Percentiles rank a stretch among this genome's conserved stretches.
Evolutionary conservation across 2,888 invertebrate genomes (phyloP).

Genomic region (Yponomeuta plumbellus): DNA sequence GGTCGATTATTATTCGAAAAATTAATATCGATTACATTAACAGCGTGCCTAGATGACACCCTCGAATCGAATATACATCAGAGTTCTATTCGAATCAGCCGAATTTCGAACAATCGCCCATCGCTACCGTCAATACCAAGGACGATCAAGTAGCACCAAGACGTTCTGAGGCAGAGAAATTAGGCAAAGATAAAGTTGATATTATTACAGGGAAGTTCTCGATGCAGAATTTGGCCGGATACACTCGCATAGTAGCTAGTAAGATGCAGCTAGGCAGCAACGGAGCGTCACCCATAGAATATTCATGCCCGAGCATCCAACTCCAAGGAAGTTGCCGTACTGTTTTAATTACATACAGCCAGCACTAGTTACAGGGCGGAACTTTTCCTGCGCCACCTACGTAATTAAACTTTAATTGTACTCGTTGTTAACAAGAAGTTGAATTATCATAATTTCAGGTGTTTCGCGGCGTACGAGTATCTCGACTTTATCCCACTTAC

Average conservation of each 20-base stretch:
- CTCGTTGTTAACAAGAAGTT: constrained; percentile 9
- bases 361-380: constrained; percentile 22
- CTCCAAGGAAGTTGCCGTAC: constrained; percentile 32
- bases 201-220: background rate
- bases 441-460: constrained; percentile 15
- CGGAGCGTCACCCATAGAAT: constrained; percentile 37
- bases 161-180: background rate
- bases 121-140: background rate
- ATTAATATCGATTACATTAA: no score
- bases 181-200: background rate
- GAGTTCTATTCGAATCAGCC: no score
- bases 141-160: background rate
- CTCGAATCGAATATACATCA: no score
- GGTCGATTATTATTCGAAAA: no score
- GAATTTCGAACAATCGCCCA: no score
- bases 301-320: constrained; percentile 47
- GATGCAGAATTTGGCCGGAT: background rate
- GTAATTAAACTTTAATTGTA: constrained; percentile 30
- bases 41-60: no score
- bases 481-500: background rate
- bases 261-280: background rate
- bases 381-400: constrained; percentile 19
- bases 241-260: background rate
- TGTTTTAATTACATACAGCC: constrained; percentile 34
- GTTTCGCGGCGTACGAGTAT: constrained; percentile 1